phyloP scores from a whole-genome alignment of 2,113 vertebrate genomes.

The Gopherus evgoodei region DNA sequence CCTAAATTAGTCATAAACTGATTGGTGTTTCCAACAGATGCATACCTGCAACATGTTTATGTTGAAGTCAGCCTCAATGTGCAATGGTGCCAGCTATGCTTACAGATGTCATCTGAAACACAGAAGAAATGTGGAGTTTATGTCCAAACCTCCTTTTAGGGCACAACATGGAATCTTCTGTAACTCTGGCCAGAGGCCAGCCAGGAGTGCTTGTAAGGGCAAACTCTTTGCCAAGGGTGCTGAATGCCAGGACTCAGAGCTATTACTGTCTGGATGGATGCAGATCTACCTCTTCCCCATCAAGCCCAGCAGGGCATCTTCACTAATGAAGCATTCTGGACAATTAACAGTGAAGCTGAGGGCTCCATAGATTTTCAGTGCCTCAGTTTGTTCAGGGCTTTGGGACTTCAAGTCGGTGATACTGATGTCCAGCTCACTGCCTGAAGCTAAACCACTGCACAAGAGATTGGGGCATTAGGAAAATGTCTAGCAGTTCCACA shows the following conservation, averaged over 20 bases:
- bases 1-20: too few species aligned
- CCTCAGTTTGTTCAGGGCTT: not conserved
- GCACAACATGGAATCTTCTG: not conserved
- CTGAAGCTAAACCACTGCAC: not conserved
- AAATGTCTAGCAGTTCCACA: not conserved
- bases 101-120: not conserved
- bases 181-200: not conserved
- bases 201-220: not conserved
- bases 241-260: not conserved
- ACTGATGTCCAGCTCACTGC: not conserved
- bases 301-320: not conserved
- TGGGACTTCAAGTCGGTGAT: not conserved
- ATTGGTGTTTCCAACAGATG: not conserved
- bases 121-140: fast-evolving
- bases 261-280: not conserved
- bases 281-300: not conserved
- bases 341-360: not conserved
- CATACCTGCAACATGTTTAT: too few species aligned
- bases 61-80: fast-evolving
- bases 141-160: not conserved
- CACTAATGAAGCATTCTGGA: not conserved
- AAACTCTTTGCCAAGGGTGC: not conserved
- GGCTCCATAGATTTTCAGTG: not conserved
- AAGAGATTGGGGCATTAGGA: not conserved
- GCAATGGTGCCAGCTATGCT: not conserved